Evolutionary conservation across 2,113 vertebrate species (phyloP).

Genomic region (Mionectes macconnelli): DNA sequence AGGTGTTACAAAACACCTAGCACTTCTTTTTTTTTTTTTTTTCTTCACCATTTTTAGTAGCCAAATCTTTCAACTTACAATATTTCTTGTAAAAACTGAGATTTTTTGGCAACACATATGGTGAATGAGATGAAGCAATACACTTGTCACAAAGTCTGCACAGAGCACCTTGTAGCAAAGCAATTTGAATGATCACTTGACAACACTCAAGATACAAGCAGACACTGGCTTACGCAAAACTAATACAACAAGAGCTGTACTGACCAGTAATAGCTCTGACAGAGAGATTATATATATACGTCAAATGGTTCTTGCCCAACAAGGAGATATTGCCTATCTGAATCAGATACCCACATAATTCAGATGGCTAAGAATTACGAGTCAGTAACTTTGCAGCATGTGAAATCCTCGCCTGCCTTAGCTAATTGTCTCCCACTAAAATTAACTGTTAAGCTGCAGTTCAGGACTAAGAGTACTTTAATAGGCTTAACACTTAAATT

Average conservation of each 20-base stretch:
- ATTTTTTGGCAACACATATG: not conserved
- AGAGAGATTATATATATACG: not conserved
- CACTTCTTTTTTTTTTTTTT: not conserved
- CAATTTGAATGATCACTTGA: not conserved
- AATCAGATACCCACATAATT: not conserved
- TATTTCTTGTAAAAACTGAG: not conserved
- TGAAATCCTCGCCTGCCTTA: not conserved
- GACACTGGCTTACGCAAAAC: not conserved
- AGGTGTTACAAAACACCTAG: not conserved
- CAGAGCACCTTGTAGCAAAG: not conserved
- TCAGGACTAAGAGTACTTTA: not conserved
- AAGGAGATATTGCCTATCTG: not conserved
- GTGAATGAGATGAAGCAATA: not conserved
- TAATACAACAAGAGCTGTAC: not conserved
- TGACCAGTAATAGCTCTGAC: not conserved
- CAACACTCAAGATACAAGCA: not conserved
- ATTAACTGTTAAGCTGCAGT: not conserved
- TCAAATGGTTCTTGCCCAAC: not conserved
- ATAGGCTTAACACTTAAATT: constrained; percentile 30
- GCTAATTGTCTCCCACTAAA: not conserved
- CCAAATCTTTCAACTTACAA: not conserved
- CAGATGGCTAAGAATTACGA: not conserved
- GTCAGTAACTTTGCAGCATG: not conserved
- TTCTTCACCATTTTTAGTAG: not conserved
- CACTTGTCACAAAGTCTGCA: not conserved